Evolutionary conservation across 2,797 vertebrate species (phyloP), one percentile per base, ranked within the genome.

Genomic region (Cichlasoma orientale): DNA sequence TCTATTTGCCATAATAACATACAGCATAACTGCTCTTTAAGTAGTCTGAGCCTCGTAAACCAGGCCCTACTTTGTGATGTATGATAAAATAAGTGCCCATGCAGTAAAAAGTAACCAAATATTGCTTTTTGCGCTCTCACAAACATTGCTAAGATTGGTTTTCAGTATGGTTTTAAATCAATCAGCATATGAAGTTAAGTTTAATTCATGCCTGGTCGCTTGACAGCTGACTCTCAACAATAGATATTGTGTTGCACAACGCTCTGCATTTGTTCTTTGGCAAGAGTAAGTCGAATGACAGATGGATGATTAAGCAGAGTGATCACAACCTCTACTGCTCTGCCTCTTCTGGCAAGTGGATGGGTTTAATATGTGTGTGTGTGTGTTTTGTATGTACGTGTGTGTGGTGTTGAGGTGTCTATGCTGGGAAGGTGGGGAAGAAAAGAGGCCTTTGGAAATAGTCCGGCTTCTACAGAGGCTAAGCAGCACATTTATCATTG

Each of bases 401-500:
- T 27, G 27, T 27, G 27, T 27, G 61, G 41, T 29, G 73, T 44
- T 79, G 52, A 86, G 75, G 81, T 90, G 88, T 83, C 71, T 61
- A 33, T 78, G 82, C 82, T 72, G 79, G 57, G 83, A 74, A 86
- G 84, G 89, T 78, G 25, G 81, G 79, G 29, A 76, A 74, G 63
- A 86, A 73, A 59, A 47, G 57, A 63, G 81, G 66, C 80, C 77
- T 79, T 74, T 83, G 88, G 85, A 86, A 92, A 88, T 79, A 52
- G 77, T 61, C 4, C 3, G 71, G 69, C 82, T 92, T 86, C 89
- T 72, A 56, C 84, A 61, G 54, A 90, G 79, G 90, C 90, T 83
- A 84, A 86, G 87, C 84, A 92, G 89, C 91, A 82, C 94, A 96
- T 96, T 95, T 89, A 92, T 96, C 95, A 96, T 94, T 93, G 95